Conservation (phyloP, 2,797 vertebrate species). For the Austrolebias charrua region DNA sequence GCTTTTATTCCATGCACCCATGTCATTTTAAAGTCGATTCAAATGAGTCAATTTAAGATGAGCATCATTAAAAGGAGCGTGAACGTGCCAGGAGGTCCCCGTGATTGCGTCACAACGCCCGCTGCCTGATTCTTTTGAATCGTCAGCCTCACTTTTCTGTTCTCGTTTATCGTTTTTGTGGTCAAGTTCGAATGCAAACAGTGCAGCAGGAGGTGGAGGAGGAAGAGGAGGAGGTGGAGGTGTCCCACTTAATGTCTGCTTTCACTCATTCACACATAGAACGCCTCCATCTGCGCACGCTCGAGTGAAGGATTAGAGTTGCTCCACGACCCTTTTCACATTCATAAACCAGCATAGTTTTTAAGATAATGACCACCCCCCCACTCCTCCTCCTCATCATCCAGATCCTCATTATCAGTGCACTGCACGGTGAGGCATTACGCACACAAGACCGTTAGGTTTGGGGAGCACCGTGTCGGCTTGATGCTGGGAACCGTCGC, state of each 20-base stretch:
- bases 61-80: too few relatives aligned
- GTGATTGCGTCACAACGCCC: neutral
- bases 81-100: too few relatives aligned
- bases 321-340: constrained; percentile 56
- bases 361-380: constrained; percentile 70
- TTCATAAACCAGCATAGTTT: constrained; percentile 59
- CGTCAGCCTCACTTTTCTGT: neutral
- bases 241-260: constrained; percentile 34
- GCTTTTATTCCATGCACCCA: neutral
- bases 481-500: too few relatives aligned
- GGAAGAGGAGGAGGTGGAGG: constrained; percentile 40
- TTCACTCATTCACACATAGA: constrained; percentile 31
- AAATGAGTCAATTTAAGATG: too few relatives aligned
- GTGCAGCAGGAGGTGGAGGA: constrained; percentile 35
- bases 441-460: constrained; percentile 78
- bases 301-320: constrained; percentile 45
- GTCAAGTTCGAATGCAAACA: constrained; percentile 72
- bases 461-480: too few relatives aligned
- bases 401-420: constrained; percentile 67
- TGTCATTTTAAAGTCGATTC: too few relatives aligned
- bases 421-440: constrained; percentile 70
- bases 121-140: neutral
- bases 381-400: too few relatives aligned
- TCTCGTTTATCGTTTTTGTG: constrained; percentile 19
- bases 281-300: constrained; percentile 17